phyloP scores from a whole-genome alignment of 1,140 invertebrate species.

The Drosophila neocordata region DNA sequence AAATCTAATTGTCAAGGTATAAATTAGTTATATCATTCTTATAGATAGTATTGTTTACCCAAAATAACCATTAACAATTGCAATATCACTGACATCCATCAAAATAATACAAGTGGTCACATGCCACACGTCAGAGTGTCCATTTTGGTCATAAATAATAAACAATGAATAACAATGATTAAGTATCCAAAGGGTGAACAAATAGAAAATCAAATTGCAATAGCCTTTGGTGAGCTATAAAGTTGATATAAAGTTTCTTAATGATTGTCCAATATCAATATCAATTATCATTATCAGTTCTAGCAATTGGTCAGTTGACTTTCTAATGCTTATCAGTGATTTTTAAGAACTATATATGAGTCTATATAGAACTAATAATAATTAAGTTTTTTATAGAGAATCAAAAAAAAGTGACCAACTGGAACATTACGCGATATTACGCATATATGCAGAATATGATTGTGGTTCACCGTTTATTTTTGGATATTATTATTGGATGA shows the following conservation, averaged over 20 bases:
- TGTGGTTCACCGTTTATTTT: conserved; percentile 52
- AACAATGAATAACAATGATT: not conserved
- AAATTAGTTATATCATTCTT: not conserved
- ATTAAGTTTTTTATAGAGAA: conserved; percentile 2
- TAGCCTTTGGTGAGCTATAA: conserved; percentile 14
- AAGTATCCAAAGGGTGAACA: conserved; percentile 5
- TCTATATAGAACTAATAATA: conserved; percentile 14
- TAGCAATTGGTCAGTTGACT: conserved; percentile 54
- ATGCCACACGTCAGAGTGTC: not conserved
- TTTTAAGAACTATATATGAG: conserved; percentile 38
- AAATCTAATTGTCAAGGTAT: not conserved
- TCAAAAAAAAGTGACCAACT: conserved; percentile 36
- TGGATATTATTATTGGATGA: conserved; percentile 22
- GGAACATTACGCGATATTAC: not conserved
- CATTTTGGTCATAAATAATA: not conserved
- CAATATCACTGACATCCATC: not conserved
- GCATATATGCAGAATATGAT: conserved; percentile 31
- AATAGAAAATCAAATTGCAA: conserved; percentile 23
- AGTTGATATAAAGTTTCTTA: conserved; percentile 32
- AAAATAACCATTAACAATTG: not conserved
- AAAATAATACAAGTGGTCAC: not conserved
- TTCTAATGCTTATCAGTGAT: conserved; percentile 56
- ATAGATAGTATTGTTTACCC: not conserved
- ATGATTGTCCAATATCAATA: conserved; percentile 57
- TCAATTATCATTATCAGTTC: conserved; percentile 49